These are phyloP conservation scores for Limnephilus marmoratus DNA, from an alignment of 2,888 invertebrate genomes.

Conservation along the genomic window DNA sequence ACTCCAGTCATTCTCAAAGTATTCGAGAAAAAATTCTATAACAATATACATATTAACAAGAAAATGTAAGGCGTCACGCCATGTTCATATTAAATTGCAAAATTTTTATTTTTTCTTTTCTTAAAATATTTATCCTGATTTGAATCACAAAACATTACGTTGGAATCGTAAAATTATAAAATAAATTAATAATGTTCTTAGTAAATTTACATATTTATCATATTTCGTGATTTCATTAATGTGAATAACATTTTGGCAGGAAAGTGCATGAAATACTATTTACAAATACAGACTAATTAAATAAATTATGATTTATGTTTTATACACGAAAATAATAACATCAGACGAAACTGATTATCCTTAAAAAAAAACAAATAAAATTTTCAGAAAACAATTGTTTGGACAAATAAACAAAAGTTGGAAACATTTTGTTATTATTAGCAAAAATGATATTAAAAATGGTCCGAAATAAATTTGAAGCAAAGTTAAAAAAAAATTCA, in stretches of 20 bases:
- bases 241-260: constrained; percentile 38
- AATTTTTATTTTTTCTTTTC: background rate
- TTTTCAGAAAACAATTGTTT: background rate
- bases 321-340: background rate
- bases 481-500: background rate
- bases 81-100: background rate
- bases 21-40: constrained; percentile 9
- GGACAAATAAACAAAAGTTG: too few species aligned
- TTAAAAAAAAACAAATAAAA: background rate
- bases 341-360: background rate
- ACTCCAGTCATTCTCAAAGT: constrained; percentile 32
- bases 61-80: background rate
- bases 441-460: background rate
- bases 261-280: constrained; percentile 33
- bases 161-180: background rate
- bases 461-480: background rate
- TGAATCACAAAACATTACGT: background rate
- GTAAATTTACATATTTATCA: constrained; percentile 1
- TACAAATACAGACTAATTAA: background rate
- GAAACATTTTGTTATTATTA: too few species aligned
- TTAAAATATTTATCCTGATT: background rate
- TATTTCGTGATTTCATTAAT: constrained; percentile 17
- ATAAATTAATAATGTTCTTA: background rate
- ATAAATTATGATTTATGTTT: constrained; percentile 17
- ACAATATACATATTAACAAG: constrained; percentile 14